A percentile compares a stretch with the other conserved stretches of the same genome.
phyloP scores from a whole-genome alignment of 2,113 vertebrate genomes.

The Myocastor coypus region DNA sequence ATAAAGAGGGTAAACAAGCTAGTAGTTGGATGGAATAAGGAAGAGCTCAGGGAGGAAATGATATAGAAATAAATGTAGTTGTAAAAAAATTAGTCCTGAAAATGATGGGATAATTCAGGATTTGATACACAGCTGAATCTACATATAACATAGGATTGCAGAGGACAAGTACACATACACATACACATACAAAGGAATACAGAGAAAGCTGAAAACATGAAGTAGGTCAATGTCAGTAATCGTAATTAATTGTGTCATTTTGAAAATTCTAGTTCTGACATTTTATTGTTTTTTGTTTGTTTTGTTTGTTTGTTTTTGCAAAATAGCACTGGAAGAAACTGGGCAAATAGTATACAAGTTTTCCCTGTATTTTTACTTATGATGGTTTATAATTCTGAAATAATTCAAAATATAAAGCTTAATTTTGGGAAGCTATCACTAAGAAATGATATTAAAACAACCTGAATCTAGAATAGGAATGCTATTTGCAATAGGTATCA shows the following conservation, averaged over 20 bases:
- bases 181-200: background rate
- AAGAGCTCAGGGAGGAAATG: background rate
- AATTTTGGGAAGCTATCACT: constrained; percentile 8
- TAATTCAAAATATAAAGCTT: constrained; percentile 26
- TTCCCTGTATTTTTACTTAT: constrained; percentile 19
- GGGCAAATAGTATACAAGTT: background rate
- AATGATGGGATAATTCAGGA: background rate
- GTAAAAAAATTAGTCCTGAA: constrained; percentile 19
- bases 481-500: constrained; percentile 23
- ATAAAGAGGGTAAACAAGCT: background rate
- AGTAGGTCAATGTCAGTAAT: background rate
- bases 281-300: constrained; percentile 20
- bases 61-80: background rate
- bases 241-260: background rate
- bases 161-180: background rate
- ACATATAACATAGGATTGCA: background rate
- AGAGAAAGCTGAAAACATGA: background rate
- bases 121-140: background rate
- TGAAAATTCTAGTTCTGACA: constrained; percentile 7
- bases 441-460: constrained; percentile 15
- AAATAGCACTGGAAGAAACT: constrained; percentile 11
- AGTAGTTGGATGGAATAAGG: background rate
- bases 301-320: too few relatives aligned
- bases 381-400: constrained; percentile 13
- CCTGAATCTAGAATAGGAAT: background rate